Conservation (phyloP, 2,888 invertebrate genomes). For the Rhingia campestris region DNA sequence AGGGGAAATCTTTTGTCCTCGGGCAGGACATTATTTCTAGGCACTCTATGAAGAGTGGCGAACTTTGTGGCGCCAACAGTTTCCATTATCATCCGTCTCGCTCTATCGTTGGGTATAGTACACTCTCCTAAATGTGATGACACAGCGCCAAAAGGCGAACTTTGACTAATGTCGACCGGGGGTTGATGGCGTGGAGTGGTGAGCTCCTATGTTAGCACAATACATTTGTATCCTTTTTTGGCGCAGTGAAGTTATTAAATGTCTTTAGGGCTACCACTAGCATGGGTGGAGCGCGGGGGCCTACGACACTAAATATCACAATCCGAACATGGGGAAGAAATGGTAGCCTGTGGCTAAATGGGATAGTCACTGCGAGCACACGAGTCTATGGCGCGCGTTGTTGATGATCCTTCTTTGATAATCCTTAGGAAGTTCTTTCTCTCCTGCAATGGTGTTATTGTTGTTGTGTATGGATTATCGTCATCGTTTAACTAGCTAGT, state of each 20-base stretch:
- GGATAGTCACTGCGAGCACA: conserved; percentile 21
- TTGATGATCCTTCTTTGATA: conserved; percentile 26
- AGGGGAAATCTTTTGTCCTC: conserved; percentile 63
- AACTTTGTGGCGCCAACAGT: conserved; percentile 72
- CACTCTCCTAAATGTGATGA: conserved; percentile 55
- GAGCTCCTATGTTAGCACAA: conserved; percentile 35
- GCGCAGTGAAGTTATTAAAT: conserved; percentile 73
- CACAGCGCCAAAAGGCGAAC: conserved; percentile 73
- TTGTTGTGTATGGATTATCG: conserved; percentile 35
- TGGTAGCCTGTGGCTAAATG: conserved; percentile 58
- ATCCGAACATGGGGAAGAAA: conserved; percentile 46
- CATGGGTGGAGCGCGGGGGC: background rate
- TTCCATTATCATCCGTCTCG: conserved; percentile 11
- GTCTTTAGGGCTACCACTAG: conserved; percentile 36
- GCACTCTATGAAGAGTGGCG: conserved; percentile 54
- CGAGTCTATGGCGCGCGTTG: conserved; percentile 7
- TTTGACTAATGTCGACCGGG: conserved; percentile 68
- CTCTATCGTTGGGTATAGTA: background rate
- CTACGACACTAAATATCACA: conserved; percentile 28
- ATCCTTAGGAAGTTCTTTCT: conserved; percentile 20
- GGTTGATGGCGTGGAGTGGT: conserved; percentile 6
- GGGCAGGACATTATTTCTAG: conserved; percentile 69
- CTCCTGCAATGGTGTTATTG: conserved; percentile 12
- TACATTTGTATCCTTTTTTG: conserved; percentile 57
- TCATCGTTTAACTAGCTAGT: background rate